phyloP scores from a whole-genome alignment of 1,140 invertebrate genomes.

The Branchinecta lindahli region DNA sequence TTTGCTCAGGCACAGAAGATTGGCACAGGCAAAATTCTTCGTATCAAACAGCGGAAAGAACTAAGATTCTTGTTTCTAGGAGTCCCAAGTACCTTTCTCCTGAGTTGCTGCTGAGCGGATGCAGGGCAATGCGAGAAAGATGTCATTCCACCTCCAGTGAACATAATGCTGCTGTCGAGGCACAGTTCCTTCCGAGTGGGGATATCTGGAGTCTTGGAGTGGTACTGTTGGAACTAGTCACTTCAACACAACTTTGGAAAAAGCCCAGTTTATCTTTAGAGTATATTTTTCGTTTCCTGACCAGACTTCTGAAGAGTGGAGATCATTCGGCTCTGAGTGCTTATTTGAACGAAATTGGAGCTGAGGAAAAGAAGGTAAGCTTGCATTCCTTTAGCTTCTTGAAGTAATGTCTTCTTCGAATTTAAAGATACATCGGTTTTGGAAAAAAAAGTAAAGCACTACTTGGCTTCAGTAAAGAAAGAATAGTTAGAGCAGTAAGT shows the following conservation, averaged over 20 bases:
- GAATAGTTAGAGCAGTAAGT: too few relatives aligned
- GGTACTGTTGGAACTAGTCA: slow-evolving; percentile 57
- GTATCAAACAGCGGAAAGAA: too few relatives aligned
- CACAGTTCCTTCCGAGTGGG: slow-evolving; percentile 38
- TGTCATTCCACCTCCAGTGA: slow-evolving; percentile 29
- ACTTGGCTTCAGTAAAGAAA: too few relatives aligned
- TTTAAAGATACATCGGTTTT: too few relatives aligned
- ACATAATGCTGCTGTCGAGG: neutral
- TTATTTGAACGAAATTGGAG: neutral
- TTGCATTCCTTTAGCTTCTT: too few relatives aligned
- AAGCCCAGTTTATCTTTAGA: slow-evolving; percentile 30
- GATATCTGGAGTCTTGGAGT: slow-evolving; percentile 87
- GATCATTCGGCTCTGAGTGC: neutral
- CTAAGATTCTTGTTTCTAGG: slow-evolving; percentile 29
- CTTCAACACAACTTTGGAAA: slow-evolving; percentile 45
- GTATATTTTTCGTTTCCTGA: neutral
- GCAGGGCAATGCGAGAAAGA: slow-evolving; percentile 25
- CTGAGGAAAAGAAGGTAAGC: neutral
- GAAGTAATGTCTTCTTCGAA: too few relatives aligned
- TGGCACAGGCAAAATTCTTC: too few relatives aligned
- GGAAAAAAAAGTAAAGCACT: too few relatives aligned
- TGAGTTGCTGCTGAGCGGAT: slow-evolving; percentile 51
- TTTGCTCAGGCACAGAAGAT: too few relatives aligned
- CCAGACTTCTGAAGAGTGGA: neutral
- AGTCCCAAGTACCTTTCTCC: slow-evolving; percentile 66